Evolutionary conservation across 2,888 invertebrate genomes (phyloP).

Genomic region (Lamellibrachia satsuma): DNA sequence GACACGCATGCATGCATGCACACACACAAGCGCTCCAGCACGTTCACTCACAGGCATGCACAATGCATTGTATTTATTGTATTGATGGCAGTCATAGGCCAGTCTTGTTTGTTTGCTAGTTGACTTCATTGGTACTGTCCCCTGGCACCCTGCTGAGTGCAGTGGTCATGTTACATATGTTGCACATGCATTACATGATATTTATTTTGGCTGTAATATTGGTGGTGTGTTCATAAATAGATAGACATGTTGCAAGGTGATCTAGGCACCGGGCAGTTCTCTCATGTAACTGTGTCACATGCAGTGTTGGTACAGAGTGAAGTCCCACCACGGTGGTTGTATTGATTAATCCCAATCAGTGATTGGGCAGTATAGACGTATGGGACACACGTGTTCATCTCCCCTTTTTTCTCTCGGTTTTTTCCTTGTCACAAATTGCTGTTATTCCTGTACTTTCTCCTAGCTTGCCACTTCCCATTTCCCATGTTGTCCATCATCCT

Average conservation of each 20-base stretch:
- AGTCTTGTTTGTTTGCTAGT: background rate
- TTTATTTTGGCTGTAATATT: background rate
- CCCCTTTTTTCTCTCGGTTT: background rate
- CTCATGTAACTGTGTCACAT: background rate
- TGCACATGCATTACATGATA: background rate
- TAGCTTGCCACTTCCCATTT: background rate
- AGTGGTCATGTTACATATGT: background rate
- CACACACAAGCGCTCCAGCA: background rate
- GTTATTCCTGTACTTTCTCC: background rate
- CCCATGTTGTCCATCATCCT: background rate
- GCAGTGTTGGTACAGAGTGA: background rate
- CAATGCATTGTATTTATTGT: background rate
- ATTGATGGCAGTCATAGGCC: background rate
- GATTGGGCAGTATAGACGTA: background rate
- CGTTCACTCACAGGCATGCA: background rate
- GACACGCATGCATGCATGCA: background rate
- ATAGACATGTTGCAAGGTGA: background rate
- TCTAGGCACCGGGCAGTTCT: background rate
- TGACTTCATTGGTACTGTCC: background rate
- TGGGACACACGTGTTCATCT: background rate
- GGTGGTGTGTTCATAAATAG: background rate
- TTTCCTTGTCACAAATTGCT: background rate
- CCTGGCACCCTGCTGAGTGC: background rate
- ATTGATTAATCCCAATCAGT: background rate
- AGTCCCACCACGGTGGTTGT: background rate